Base-by-base conservation (phyloP, 2,888 invertebrate species). In the Chesias legatella region DNA sequence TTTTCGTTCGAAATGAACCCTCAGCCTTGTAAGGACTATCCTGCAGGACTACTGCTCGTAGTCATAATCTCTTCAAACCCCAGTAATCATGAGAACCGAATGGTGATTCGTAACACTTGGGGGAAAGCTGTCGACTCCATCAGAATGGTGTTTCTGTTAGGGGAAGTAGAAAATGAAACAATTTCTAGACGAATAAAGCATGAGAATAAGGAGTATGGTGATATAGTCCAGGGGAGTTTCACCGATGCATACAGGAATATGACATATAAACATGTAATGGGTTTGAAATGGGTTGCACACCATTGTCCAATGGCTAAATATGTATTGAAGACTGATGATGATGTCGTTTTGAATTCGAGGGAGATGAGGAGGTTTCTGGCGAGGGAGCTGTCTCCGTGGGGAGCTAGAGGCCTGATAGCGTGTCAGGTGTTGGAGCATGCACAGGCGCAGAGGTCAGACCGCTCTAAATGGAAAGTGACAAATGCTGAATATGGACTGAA, bases 251-350 rank as follows among this genome's bases (percentile, higher is more conserved):
- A 96, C 63, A 89, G 92, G 33, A 96, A 96, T 72, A 90, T 96
- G 78, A 95, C 95, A 0, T 93, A 95, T 60, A 96, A 96, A 65
- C 95, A 95, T 70, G 92, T 94, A 4, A 94, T 94, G 91, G 93
- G 92, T 0, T 82, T 95, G 28, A 94, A 95, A 65, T 95, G 95
- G 93, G 91, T 92, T 10, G 79, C 90, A 0, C 92, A 91, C 58
- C 90, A 92, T 60, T 95, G 95, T 68, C 86, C 90, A 0, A 79
- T 85, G 23, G 94, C 93, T 0, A 92, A 90, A 56, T 91, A 90
- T 59, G 69, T 95, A 36, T 78, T 95, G 37, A 95, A 95, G 33
- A 67, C 92, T 41, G 95, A 95, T 66, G 95, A 95, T 64, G 95
- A 95, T 75, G 90, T 94, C 44, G 91, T 94, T 55, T 92, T 95